phyloP scores from a whole-genome alignment of 2,113 vertebrate genomes.

The Zootoca vivipara region DNA sequence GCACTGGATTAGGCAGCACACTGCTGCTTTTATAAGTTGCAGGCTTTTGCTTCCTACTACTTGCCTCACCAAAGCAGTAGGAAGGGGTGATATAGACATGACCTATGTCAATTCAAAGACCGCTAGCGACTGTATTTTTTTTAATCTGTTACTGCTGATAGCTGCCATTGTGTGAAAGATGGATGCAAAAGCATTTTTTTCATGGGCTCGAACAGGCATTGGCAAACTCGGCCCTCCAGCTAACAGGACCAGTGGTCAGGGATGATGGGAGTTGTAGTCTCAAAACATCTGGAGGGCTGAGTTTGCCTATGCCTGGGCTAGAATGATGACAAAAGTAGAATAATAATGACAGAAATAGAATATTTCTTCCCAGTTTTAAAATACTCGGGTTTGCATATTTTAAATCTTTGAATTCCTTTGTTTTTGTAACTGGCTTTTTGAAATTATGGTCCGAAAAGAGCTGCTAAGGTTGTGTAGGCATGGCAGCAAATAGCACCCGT shows the following conservation, averaged over 20 bases:
- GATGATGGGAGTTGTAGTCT: too few relatives aligned
- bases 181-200: background rate
- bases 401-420: background rate
- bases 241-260: too few relatives aligned
- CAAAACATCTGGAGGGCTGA: too few relatives aligned
- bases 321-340: too few relatives aligned
- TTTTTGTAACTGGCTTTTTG: background rate
- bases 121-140: background rate
- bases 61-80: background rate
- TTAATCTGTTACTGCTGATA: background rate
- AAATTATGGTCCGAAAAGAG: too few relatives aligned
- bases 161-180: background rate
- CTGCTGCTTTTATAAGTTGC: background rate
- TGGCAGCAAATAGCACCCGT: background rate
- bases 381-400: background rate
- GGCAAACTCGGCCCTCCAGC: too few relatives aligned
- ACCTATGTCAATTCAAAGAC: background rate
- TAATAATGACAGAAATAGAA: background rate
- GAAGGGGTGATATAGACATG: background rate
- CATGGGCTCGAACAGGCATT: background rate
- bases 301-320: background rate
- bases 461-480: background rate
- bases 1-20: background rate
- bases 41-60: background rate
- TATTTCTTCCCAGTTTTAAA: background rate